These are phyloP conservation scores for Vireo altiloquus DNA, from an alignment of 2,113 vertebrate species.

Conservation along the genomic window DNA sequence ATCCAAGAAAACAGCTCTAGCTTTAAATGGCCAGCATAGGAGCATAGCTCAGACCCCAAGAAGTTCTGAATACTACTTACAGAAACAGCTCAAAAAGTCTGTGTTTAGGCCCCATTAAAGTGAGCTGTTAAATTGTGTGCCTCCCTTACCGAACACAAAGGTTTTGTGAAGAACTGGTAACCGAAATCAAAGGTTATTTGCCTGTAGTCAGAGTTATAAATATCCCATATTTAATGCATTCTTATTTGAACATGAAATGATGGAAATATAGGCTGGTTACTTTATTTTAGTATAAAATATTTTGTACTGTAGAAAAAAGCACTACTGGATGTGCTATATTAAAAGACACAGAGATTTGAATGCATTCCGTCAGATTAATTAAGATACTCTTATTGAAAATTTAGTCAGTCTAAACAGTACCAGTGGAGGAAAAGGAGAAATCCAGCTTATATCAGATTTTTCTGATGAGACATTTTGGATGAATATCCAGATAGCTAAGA, in stretches of 20 bases:
- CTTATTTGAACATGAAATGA: background rate
- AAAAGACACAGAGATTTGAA: rapidly evolving
- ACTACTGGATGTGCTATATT: background rate
- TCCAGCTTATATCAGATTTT: background rate
- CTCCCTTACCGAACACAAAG: background rate
- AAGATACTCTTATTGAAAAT: background rate
- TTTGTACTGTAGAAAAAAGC: background rate
- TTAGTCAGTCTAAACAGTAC: background rate
- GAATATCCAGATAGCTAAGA: background rate
- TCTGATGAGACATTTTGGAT: background rate
- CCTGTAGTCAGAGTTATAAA: background rate
- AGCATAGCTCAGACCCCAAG: background rate
- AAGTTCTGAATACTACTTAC: background rate
- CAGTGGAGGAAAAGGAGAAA: background rate
- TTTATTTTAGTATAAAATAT: background rate
- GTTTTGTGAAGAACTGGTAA: background rate
- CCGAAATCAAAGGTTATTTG: background rate
- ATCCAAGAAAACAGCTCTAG: background rate
- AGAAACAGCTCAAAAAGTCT: background rate
- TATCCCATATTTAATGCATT: background rate
- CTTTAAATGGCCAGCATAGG: background rate
- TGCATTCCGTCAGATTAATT: background rate
- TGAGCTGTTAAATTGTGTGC: background rate
- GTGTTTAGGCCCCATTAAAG: background rate
- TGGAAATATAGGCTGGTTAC: background rate